These are phyloP conservation scores for Drosophila pseudoananassae DNA, from an alignment of 1,140 invertebrate species.

Conservation along the genomic window DNA sequence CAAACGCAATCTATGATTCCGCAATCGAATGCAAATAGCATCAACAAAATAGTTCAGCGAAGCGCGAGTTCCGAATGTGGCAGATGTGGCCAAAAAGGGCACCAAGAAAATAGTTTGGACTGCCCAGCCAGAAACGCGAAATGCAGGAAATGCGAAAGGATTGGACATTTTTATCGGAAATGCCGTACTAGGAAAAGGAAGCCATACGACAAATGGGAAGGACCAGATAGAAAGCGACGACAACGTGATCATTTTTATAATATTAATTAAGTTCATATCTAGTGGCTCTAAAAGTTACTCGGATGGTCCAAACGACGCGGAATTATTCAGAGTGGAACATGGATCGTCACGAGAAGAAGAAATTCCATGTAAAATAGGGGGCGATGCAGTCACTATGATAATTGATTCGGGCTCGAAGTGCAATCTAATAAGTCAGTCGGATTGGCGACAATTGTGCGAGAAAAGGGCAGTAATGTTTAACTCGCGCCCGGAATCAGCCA, in stretches of 20 bases:
- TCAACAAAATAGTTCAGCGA: constrained; percentile 10
- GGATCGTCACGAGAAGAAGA: background rate
- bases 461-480: constrained; percentile 3
- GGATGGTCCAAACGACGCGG: background rate
- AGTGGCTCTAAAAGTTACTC: too few relatives aligned
- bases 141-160: background rate
- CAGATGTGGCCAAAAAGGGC: constrained; percentile 5
- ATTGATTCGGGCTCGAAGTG: background rate
- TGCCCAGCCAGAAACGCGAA: background rate
- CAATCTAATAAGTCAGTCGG: background rate
- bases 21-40: constrained; percentile 1
- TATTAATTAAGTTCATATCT: background rate
- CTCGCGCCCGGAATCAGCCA: constrained; percentile 3
- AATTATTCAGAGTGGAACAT: background rate
- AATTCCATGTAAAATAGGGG: too few relatives aligned
- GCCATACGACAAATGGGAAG: background rate
- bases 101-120: constrained; percentile 1
- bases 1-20: background rate
- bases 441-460: constrained; percentile 1
- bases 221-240: constrained; percentile 1
- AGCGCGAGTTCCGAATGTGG: constrained; percentile 8
- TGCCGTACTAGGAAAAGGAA: background rate
- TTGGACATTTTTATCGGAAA: constrained; percentile 2
- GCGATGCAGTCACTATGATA: too few relatives aligned
- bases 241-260: background rate